Conservation (phyloP, 2,888 invertebrate species). For the Temnothorax ravouxi region DNA sequence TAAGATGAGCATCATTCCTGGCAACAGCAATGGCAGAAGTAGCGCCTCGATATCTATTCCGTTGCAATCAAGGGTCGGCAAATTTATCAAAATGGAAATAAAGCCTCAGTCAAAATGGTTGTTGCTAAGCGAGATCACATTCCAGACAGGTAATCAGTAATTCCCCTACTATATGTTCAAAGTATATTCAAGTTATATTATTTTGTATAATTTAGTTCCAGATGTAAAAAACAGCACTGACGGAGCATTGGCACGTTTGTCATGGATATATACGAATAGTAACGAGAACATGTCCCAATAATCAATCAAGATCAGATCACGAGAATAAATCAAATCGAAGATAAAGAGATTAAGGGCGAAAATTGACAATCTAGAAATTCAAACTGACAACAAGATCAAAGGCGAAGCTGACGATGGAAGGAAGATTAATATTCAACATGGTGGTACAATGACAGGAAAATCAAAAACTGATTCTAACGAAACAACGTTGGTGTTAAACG, state of each 20-base stretch:
- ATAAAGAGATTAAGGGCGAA: conserved; percentile 14
- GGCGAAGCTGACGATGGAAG: not conserved
- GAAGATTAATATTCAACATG: conserved; percentile 57
- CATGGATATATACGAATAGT: conserved; percentile 19
- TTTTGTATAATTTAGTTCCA: conserved; percentile 61
- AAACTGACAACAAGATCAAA: conserved; percentile 17
- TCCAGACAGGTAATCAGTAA: conserved; percentile 90
- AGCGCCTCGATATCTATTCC: conserved; percentile 88
- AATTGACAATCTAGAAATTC: not conserved
- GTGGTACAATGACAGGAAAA: conserved; percentile 34
- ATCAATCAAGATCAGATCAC: conserved; percentile 24
- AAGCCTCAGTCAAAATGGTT: conserved; percentile 95
- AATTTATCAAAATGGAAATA: conserved; percentile 91
- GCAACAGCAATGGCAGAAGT: conserved; percentile 80
- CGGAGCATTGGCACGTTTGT: conserved; percentile 37
- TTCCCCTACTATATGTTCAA: not conserved
- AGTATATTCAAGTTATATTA: not conserved
- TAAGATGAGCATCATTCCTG: conserved; percentile 87
- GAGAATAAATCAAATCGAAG: conserved; percentile 18
- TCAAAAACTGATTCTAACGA: conserved; percentile 73
- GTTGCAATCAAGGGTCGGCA: conserved; percentile 91
- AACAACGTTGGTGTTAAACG: conserved; percentile 58
- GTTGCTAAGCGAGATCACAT: conserved; percentile 95
- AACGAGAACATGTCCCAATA: conserved; percentile 22
- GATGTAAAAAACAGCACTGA: conserved; percentile 70